Conservation (phyloP, 2,888 invertebrate species). For the Pristionchus maxplancki region DNA sequence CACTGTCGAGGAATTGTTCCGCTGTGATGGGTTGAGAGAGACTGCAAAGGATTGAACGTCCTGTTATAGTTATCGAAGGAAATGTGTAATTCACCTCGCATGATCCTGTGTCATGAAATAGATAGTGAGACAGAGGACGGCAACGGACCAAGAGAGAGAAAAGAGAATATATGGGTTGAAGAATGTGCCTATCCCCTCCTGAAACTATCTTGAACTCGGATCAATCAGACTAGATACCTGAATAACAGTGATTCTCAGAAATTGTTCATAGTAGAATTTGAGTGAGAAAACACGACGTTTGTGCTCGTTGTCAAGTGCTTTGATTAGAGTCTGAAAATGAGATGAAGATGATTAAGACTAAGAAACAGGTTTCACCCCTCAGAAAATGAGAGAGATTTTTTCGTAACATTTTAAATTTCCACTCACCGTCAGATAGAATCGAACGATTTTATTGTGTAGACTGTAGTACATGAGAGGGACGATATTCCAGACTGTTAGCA, state of each 20-base stretch:
- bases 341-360: neutral
- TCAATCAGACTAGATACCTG: conserved; percentile 58
- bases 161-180: conserved; percentile 74
- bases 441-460: conserved; percentile 65
- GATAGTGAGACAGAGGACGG: conserved; percentile 72
- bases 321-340: conserved; percentile 59
- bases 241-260: conserved; percentile 71
- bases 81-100: conserved; percentile 13
- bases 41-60: too few relatives aligned
- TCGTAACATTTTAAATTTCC: neutral
- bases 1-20: conserved; percentile 64
- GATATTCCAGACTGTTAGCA: conserved; percentile 73
- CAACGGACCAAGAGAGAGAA: conserved; percentile 72
- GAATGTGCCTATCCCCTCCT: conserved; percentile 71
- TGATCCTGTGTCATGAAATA: conserved; percentile 68
- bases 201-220: conserved; percentile 28
- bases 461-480: conserved; percentile 74
- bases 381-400: too few relatives aligned
- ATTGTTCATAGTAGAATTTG: conserved; percentile 75
- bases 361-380: neutral
- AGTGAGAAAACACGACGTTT: conserved; percentile 67
- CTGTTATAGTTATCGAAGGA: too few relatives aligned
- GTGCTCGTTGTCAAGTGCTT: conserved; percentile 71
- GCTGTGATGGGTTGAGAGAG: conserved; percentile 68
- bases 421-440: conserved; percentile 61